phyloP scores from a whole-genome alignment of 2,888 invertebrate species.

The Notodonta ziczac region DNA sequence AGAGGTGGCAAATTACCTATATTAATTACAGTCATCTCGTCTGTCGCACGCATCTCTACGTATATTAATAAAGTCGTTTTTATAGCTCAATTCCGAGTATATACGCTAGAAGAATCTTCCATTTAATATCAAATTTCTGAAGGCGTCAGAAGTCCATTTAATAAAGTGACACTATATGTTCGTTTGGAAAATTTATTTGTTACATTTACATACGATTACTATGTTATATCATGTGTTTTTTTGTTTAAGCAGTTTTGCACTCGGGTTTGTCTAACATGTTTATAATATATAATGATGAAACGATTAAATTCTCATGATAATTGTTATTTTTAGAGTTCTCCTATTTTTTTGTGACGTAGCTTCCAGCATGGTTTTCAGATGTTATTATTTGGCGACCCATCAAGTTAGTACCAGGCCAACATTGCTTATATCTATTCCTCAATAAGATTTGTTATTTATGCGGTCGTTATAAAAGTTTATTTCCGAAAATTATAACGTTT shows the following conservation, averaged over 20 bases:
- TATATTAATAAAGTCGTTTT: conserved; percentile 23
- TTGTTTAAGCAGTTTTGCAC: neutral
- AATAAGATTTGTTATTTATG: too few relatives aligned
- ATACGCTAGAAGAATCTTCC: conserved; percentile 27
- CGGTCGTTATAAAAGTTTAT: too few relatives aligned
- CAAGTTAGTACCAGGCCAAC: too few relatives aligned
- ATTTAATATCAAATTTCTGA: conserved; percentile 52
- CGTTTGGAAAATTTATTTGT: conserved; percentile 43
- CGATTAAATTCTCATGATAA: too few relatives aligned
- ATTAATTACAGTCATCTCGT: conserved; percentile 7
- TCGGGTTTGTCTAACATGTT: neutral
- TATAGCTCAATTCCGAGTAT: conserved; percentile 18
- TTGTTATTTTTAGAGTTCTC: too few relatives aligned
- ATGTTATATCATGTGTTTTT: neutral
- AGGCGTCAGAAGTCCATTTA: conserved; percentile 54
- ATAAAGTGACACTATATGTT: conserved; percentile 52
- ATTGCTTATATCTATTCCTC: too few relatives aligned
- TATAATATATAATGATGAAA: too few relatives aligned
- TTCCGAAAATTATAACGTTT: too few relatives aligned
- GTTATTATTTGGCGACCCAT: too few relatives aligned
- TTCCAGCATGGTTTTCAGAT: too few relatives aligned
- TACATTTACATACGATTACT: conserved; percentile 46
- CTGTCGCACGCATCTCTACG: conserved; percentile 10
- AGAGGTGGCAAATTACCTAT: conserved; percentile 5
- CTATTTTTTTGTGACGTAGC: too few relatives aligned